Evolutionary conservation across 2,888 invertebrate genomes (phyloP).

Genomic region (Diploptera punctata): DNA sequence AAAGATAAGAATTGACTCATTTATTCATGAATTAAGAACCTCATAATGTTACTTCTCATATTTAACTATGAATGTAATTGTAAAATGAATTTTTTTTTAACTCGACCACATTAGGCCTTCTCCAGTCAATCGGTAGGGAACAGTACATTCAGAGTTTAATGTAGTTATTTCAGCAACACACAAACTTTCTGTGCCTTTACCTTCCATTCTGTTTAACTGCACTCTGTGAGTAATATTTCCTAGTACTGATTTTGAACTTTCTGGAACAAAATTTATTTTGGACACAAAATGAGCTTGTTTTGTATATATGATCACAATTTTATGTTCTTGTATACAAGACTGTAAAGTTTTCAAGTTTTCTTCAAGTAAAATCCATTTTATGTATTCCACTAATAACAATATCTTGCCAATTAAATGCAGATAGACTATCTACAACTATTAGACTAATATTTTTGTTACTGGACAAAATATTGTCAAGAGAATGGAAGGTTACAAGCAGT

Average conservation of each 20-base stretch:
- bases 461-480: constrained; percentile 54
- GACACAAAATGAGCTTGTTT: constrained; percentile 61
- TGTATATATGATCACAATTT: constrained; percentile 61
- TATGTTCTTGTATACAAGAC: constrained; percentile 59
- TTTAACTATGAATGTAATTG: too few species aligned
- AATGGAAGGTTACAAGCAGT: constrained; percentile 51
- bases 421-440: constrained; percentile 59
- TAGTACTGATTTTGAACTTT: neutral
- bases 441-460: constrained; percentile 55
- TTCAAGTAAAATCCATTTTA: constrained; percentile 62
- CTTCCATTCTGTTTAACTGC: constrained; percentile 6
- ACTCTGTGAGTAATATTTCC: constrained; percentile 4
- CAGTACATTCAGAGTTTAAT: neutral
- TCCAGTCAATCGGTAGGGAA: constrained; percentile 12
- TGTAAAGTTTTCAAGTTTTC: constrained; percentile 56
- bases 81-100: too few species aligned
- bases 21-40: too few species aligned
- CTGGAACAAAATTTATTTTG: constrained; percentile 41
- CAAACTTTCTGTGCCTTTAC: neutral
- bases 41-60: too few species aligned
- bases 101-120: constrained; percentile 25
- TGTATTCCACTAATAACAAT: constrained; percentile 50
- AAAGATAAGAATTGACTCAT: too few species aligned
- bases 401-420: constrained; percentile 63
- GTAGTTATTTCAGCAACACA: constrained; percentile 29